A percentile compares a stretch with the other conserved stretches of the same genome.
These are phyloP conservation scores for Steatornis caripensis DNA, from an alignment of 2,113 vertebrate species.

Conservation along the genomic window DNA sequence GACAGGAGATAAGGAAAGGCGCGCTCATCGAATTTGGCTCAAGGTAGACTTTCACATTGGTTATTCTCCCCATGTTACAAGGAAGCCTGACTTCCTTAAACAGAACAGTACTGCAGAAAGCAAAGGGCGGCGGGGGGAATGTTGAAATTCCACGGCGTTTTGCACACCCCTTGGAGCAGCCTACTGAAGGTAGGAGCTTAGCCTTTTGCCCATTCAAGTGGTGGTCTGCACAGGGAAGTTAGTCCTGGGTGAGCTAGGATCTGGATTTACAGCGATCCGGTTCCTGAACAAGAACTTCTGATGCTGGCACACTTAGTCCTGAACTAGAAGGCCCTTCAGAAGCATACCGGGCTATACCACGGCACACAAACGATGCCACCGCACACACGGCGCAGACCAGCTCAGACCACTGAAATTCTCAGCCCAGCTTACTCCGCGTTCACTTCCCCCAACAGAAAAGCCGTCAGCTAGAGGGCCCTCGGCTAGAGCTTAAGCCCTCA, in stretches of 20 bases:
- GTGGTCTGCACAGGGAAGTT: not conserved
- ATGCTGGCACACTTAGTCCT: not conserved
- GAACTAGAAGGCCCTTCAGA: not conserved
- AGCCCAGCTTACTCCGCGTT: not conserved
- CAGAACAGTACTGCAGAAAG: not conserved
- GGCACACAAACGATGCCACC: not conserved
- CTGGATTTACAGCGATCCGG: not conserved
- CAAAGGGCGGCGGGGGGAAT: not conserved
- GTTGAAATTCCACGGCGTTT: not conserved
- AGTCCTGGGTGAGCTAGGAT: not conserved
- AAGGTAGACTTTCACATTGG: not conserved
- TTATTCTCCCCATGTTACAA: not conserved
- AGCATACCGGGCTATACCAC: rapidly evolving
- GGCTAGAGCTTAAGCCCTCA: not conserved
- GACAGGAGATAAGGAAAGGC: rapidly evolving
- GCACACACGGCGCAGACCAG: not conserved
- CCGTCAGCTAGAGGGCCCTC: too few species aligned
- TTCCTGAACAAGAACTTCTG: not conserved
- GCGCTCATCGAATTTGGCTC: not conserved
- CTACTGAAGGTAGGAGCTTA: not conserved
- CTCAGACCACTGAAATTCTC: not conserved
- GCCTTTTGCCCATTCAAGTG: not conserved
- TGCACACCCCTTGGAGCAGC: not conserved
- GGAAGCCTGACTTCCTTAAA: not conserved
- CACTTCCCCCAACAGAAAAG: not conserved